These are phyloP conservation scores for Stigmatopora nigra DNA, from an alignment of 2,113 vertebrate species.

Conservation along the genomic window DNA sequence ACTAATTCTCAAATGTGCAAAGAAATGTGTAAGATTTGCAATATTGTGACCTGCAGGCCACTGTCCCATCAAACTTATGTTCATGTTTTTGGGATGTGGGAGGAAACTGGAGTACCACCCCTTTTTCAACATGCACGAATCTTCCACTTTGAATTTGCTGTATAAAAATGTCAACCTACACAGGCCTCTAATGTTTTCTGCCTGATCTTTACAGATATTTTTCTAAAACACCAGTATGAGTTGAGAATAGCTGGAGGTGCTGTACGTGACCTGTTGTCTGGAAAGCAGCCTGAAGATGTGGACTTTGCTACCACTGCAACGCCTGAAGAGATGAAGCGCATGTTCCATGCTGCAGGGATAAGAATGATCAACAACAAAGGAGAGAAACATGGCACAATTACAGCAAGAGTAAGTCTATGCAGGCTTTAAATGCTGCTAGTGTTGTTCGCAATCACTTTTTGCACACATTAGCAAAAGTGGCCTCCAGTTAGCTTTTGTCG, in stretches of 20 bases:
- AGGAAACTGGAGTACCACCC: too few species aligned
- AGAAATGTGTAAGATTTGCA: too few species aligned
- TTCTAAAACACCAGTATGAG: constrained; percentile 80
- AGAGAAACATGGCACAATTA: constrained; percentile 93
- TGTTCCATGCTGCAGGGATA: constrained; percentile 82
- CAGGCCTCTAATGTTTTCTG: not conserved
- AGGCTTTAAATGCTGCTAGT: too few species aligned
- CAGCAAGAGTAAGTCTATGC: constrained; percentile 76
- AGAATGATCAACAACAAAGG: constrained; percentile 95
- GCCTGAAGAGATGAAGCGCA: constrained; percentile 84
- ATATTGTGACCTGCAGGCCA: too few species aligned
- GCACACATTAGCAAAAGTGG: not conserved
- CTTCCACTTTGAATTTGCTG: too few species aligned
- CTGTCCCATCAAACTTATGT: too few species aligned
- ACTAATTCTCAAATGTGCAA: too few species aligned
- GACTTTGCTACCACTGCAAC: constrained; percentile 96
- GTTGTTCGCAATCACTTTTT: too few species aligned
- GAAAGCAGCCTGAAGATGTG: constrained; percentile 82
- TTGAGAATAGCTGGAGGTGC: constrained; percentile 92
- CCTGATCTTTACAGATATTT: constrained; percentile 72
- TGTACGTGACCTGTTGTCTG: constrained; percentile 84
- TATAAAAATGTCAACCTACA: too few species aligned
- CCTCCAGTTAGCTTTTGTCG: not conserved
- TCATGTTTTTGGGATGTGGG: too few species aligned
- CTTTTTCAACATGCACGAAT: too few species aligned